Evolutionary conservation across 2,797 vertebrate genomes (phyloP).

Genomic region (Sebastes steindachneri): DNA sequence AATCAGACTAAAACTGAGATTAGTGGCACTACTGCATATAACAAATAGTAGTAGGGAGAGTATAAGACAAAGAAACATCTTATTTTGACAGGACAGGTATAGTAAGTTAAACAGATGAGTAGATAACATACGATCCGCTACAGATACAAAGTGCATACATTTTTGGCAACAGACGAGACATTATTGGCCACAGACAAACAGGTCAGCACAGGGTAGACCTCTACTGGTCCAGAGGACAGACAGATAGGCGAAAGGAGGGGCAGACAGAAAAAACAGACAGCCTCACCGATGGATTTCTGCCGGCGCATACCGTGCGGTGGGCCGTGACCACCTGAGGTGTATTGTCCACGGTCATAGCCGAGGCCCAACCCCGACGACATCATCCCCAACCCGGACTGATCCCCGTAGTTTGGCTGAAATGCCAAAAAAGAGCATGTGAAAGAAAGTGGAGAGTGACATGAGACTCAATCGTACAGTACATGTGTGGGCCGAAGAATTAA

Average conservation of each 20-base stretch:
- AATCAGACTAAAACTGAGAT: conserved; percentile 21
- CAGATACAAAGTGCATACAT: conserved; percentile 29
- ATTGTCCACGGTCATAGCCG: conserved; percentile 89
- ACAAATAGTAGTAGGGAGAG: conserved; percentile 19
- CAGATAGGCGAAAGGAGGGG: conserved; percentile 66
- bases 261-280: conserved; percentile 74
- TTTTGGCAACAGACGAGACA: conserved; percentile 55
- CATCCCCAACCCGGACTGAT: conserved; percentile 86
- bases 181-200: conserved; percentile 59
- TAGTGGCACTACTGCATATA: conserved; percentile 4
- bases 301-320: conserved; percentile 91
- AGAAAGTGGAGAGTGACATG: neutral
- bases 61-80: conserved; percentile 26
- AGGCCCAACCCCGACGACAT: conserved; percentile 83
- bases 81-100: conserved; percentile 16
- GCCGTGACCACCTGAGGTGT: conserved; percentile 83
- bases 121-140: conserved; percentile 1
- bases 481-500: neutral
- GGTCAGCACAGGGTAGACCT: conserved; percentile 54
- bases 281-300: conserved; percentile 95
- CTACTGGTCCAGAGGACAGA: conserved; percentile 68
- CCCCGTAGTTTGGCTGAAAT: conserved; percentile 84
- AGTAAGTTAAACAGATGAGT: neutral
- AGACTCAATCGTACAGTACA: neutral
- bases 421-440: neutral